Percentiles rank a stretch among this genome's conserved stretches.
These are phyloP conservation scores for Tadarida brasiliensis DNA, from an alignment of 2,797 vertebrate species.

Conservation along the genomic window DNA sequence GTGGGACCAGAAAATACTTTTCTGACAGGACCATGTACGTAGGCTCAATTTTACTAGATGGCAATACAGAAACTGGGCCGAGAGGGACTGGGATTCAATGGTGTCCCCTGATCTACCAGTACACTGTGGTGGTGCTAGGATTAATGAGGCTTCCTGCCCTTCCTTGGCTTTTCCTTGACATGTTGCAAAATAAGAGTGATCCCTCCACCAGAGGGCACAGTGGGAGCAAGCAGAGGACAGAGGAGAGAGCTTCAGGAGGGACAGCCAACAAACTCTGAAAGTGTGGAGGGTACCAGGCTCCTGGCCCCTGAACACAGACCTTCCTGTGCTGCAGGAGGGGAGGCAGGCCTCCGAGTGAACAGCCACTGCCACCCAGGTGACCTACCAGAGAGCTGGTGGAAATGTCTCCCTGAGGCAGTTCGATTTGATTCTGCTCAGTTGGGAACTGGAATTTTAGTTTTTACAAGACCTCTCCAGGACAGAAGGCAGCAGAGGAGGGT, in stretches of 20 bases:
- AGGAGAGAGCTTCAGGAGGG: not conserved
- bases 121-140: not conserved
- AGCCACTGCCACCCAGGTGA: not conserved
- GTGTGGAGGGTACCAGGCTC: not conserved
- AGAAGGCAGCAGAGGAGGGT: not conserved
- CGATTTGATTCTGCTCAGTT: not conserved
- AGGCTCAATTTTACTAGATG: not conserved
- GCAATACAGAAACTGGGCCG: not conserved
- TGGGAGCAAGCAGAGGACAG: constrained; percentile 53
- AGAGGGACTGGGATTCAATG: not conserved
- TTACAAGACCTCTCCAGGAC: not conserved
- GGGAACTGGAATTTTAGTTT: not conserved
- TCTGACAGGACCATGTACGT: not conserved
- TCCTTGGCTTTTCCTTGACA: constrained; percentile 15
- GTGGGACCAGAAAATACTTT: not conserved
- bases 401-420: not conserved
- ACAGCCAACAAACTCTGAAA: too few relatives aligned
- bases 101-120: not conserved
- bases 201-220: constrained; percentile 78
- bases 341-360: not conserved
- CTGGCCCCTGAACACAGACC: not conserved
- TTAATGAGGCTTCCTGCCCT: not conserved
- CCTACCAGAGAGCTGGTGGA: not conserved
- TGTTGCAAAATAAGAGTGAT: not conserved
- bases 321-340: not conserved